phyloP scores from a whole-genome alignment of 1,140 invertebrate genomes.

The Pristionchus pacificus region DNA sequence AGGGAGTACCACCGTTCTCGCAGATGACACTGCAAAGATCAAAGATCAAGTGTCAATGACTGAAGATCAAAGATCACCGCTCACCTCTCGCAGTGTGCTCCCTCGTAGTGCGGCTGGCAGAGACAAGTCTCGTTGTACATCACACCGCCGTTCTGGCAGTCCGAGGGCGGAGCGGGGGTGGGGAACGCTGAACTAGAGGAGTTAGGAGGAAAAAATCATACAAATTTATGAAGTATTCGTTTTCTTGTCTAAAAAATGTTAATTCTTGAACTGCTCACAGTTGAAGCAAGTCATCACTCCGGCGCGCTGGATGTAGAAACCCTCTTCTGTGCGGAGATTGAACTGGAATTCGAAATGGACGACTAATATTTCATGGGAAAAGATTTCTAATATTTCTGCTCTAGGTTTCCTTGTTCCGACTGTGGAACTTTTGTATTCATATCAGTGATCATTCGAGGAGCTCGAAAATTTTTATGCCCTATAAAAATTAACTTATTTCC shows the following conservation, averaged over 20 bases:
- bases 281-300: constrained; percentile 32
- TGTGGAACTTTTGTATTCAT: too few species aligned
- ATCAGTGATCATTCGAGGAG: too few species aligned
- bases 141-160: constrained; percentile 40
- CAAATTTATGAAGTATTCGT: not conserved
- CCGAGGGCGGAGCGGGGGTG: constrained; percentile 23
- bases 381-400: too few species aligned
- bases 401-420: too few species aligned
- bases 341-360: too few species aligned
- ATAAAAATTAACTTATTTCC: too few species aligned
- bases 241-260: too few species aligned
- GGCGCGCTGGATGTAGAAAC: constrained; percentile 33
- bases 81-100: constrained; percentile 31
- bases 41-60: not conserved
- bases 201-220: too few species aligned
- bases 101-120: constrained; percentile 31
- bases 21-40: constrained; percentile 17
- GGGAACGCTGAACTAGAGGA: not conserved
- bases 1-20: constrained; percentile 37
- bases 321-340: constrained; percentile 30
- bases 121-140: constrained; percentile 33
- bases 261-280: not conserved
- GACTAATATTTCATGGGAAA: too few species aligned
- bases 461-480: too few species aligned
- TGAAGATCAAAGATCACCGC: not conserved